Percentiles rank a stretch among this genome's conserved stretches.
These are phyloP conservation scores for Gerris buenoi DNA, from an alignment of 1,140 invertebrate genomes.

Conservation along the genomic window DNA sequence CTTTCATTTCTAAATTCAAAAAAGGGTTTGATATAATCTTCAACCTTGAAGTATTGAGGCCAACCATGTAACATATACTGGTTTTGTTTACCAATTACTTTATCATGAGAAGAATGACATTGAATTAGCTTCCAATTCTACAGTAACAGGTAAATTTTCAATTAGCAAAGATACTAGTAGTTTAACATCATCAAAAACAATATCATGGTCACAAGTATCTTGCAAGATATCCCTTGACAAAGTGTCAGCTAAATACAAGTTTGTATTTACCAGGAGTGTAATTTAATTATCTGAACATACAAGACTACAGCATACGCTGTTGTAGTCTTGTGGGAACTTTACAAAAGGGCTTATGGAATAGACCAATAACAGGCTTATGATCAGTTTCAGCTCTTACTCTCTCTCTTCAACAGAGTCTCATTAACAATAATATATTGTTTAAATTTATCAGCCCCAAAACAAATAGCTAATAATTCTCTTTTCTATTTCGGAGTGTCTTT, in stretches of 20 bases:
- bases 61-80: slow-evolving; percentile 1
- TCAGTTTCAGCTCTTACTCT: slow-evolving; percentile 28
- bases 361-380: slow-evolving; percentile 20
- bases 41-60: slow-evolving; percentile 5
- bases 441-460: slow-evolving; percentile 23
- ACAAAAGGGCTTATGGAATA: slow-evolving; percentile 30
- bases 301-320: slow-evolving; percentile 28
- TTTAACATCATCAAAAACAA: slow-evolving; percentile 8
- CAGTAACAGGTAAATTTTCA: slow-evolving; percentile 8
- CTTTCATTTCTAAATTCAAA: background rate
- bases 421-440: slow-evolving; percentile 24
- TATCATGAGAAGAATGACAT: background rate
- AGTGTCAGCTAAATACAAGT: background rate
- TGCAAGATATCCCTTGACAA: background rate
- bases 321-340: slow-evolving; percentile 28
- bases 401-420: no score
- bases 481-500: slow-evolving; percentile 21
- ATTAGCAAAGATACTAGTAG: slow-evolving; percentile 6
- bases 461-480: slow-evolving; percentile 20
- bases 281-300: slow-evolving; percentile 26
- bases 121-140: slow-evolving; percentile 4
- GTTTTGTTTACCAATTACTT: background rate
- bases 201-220: slow-evolving; percentile 3
- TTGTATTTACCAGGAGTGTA: background rate
- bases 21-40: slow-evolving; percentile 4